Percentiles rank a stretch among this genome's conserved stretches.
Conservation (phyloP, 2,888 invertebrate species). For the Volucella inanis region DNA sequence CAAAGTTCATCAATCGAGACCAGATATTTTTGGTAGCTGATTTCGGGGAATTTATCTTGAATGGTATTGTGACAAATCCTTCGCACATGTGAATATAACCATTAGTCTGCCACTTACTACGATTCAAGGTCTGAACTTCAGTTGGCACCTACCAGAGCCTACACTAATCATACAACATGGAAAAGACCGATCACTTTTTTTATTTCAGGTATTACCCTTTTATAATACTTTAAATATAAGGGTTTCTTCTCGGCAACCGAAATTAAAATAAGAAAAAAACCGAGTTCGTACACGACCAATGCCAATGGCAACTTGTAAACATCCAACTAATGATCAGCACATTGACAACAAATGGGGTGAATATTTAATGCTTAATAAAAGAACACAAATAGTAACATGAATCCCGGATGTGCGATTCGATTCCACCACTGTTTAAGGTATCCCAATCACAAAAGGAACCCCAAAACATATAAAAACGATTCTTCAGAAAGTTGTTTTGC, state of each 20-base stretch:
- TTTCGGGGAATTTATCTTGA: too few species aligned
- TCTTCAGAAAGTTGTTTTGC: constrained; percentile 28
- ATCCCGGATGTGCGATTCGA: constrained; percentile 43
- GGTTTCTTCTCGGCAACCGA: constrained; percentile 9
- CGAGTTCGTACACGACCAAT: constrained; percentile 29
- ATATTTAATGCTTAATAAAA: constrained; percentile 72
- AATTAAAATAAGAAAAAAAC: constrained; percentile 48
- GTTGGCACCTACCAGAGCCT: too few species aligned
- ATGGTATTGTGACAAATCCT: too few species aligned
- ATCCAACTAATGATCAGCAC: constrained; percentile 73
- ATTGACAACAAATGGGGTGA: constrained; percentile 71
- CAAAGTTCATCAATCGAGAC: too few species aligned
- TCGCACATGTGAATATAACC: too few species aligned
- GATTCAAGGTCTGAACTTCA: too few species aligned
- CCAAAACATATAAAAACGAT: constrained; percentile 18
- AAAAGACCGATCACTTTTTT: too few species aligned
- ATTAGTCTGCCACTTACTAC: too few species aligned
- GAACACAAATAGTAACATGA: constrained; percentile 71
- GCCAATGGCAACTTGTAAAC: constrained; percentile 65
- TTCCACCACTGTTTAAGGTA: constrained; percentile 34
- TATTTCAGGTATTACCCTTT: too few species aligned
- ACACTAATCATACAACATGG: too few species aligned
- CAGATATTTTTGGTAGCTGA: too few species aligned
- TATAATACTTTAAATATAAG: too few species aligned
- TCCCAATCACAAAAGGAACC: constrained; percentile 14